phyloP scores from a whole-genome alignment of 2,113 vertebrate genomes.

The Lepisosteus oculatus region DNA sequence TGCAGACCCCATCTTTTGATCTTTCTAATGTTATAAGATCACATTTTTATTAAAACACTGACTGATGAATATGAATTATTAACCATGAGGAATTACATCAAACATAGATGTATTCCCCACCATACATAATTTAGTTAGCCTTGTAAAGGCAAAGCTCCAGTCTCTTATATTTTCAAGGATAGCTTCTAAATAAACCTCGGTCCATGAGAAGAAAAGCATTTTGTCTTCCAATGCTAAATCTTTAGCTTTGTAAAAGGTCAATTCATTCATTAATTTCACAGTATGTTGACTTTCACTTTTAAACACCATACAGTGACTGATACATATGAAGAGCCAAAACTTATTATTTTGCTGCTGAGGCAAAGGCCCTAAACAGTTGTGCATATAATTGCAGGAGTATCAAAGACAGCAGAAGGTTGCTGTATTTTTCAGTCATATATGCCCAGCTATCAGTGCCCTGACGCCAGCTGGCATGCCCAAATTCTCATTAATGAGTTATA shows the following conservation, averaged over 20 bases:
- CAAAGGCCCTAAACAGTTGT: neutral
- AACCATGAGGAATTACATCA: slow-evolving; percentile 35
- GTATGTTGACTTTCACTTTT: too few species aligned
- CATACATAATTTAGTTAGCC: slow-evolving; percentile 51
- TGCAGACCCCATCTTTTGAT: slow-evolving; percentile 6
- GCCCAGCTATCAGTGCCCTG: neutral
- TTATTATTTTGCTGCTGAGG: neutral
- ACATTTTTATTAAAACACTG: slow-evolving; percentile 17
- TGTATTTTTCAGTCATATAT: neutral
- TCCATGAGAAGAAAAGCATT: neutral
- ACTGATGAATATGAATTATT: slow-evolving; percentile 41
- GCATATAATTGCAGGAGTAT: too few species aligned
- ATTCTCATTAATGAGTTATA: neutral
- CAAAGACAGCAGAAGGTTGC: neutral
- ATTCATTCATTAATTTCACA: too few species aligned
- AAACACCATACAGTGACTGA: neutral
- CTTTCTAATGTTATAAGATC: slow-evolving; percentile 15
- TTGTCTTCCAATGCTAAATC: neutral
- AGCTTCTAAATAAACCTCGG: neutral
- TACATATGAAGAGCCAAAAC: neutral
- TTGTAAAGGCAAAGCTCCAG: neutral
- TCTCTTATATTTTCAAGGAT: slow-evolving; percentile 11
- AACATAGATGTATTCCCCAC: slow-evolving; percentile 37
- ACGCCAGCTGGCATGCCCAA: slow-evolving; percentile 3
- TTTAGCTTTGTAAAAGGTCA: too few species aligned